Evolutionary conservation across 2,797 vertebrate genomes (phyloP), one percentile per base, ranked within the genome.

Genomic region (Phalloptychus januarius): DNA sequence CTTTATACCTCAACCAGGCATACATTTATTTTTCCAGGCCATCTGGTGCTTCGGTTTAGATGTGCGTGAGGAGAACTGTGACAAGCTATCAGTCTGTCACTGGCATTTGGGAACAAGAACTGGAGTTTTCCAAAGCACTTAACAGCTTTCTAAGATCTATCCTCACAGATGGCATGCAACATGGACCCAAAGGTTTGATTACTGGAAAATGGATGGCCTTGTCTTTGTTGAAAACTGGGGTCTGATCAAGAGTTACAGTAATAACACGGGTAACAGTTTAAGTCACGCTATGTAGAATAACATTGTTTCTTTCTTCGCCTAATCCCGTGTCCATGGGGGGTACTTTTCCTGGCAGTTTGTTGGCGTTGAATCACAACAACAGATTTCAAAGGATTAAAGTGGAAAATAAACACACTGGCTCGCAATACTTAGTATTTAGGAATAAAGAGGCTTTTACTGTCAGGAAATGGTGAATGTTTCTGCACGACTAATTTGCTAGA

Each of bases 161-260:
- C 75, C 46, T 71, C 83, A 87, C 93, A 92, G 92, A 93, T 93
- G 91, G 91, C 67, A 13, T 44, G 71, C 88, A 87, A 76, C 83
- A 86, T 74, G 82, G 81, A 85, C 82, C 79, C 87, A 23, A 52
- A 79, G 84, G 82, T 48, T 84, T 77, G 82, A 88, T 80, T 81
- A 77, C 86, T 84, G 80, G 56, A 84, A 90, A 85, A 91, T 89
- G 78, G 80, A 89, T 85, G 77, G 74, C 88, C 79, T 72, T 85
- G 83, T 84, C 79, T 40, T 38, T 52, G 40, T 46, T 71, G 12
- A 75, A 46, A 85, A 69, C 71, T 71, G 58, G 48, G 79, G 74
- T 78, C 15, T 79, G 82, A 86, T 86, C 71, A 85, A 85, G 83
- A 85, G 81, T 86, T 76, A 75, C 74, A 4, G 63, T 63, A 61